A percentile compares a stretch with the other conserved stretches of the same genome.
Evolutionary conservation across 2,888 invertebrate species (phyloP).

Genomic region (Octonoba sinensis): DNA sequence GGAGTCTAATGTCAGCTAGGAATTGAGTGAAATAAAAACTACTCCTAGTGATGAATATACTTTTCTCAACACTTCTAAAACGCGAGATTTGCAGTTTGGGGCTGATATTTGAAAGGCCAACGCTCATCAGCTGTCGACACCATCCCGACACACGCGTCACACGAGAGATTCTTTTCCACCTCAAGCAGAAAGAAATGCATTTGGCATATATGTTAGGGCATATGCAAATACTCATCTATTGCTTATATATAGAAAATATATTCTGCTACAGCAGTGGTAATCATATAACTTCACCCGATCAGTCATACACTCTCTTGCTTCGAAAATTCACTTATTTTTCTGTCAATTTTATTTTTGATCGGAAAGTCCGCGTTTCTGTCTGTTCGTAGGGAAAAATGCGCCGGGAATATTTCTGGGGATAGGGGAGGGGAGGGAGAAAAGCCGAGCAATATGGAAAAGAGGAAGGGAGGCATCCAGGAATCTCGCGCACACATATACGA

Average conservation of each 20-base stretch:
- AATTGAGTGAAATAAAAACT: too few relatives aligned
- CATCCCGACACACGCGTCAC: conserved; percentile 54
- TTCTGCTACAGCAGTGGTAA: conserved; percentile 46
- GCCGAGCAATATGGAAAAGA: conserved; percentile 62
- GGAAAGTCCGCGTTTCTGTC: conserved; percentile 21
- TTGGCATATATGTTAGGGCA: conserved; percentile 56
- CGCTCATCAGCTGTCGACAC: conserved; percentile 53
- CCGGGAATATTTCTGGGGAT: neutral
- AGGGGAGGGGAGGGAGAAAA: conserved; percentile 28
- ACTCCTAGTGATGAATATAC: too few relatives aligned
- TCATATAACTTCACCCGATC: conserved; percentile 63
- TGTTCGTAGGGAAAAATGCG: conserved; percentile 10
- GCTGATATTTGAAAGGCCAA: conserved; percentile 25
- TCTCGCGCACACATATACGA: conserved; percentile 53
- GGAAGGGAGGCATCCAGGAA: conserved; percentile 54
- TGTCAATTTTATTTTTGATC: conserved; percentile 56
- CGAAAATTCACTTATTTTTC: conserved; percentile 62
- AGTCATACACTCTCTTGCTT: conserved; percentile 52
- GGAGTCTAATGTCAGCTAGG: too few relatives aligned
- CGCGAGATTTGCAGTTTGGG: neutral
- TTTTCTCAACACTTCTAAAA: too few relatives aligned
- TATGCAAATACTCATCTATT: conserved; percentile 18
- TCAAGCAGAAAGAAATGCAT: conserved; percentile 1
- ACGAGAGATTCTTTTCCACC: conserved; percentile 34
- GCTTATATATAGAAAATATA: conserved; percentile 23